Evolutionary conservation across 1,140 invertebrate genomes (phyloP), one percentile per base, ranked within the genome.

Genomic region (Mylabris phalerata): DNA sequence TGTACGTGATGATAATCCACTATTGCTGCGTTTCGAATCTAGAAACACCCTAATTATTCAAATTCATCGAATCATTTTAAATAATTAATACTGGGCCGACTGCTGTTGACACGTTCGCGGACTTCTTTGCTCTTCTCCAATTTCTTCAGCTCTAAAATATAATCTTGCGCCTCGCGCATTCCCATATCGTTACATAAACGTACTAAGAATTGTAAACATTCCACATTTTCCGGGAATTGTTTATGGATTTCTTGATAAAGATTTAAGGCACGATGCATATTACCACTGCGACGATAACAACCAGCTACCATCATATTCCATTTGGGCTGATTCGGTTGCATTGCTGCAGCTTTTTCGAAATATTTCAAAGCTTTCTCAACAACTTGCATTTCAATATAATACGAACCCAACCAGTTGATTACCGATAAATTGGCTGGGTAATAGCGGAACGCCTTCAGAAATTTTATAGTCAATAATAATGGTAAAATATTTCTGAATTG

Each of bases 321-420:
- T 71, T 90, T 88, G 0, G 89, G 85, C 70, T 93, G 84, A 63
- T 84, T 84, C 1, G 92, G 92, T 75, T 93, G 88, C 66, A 94
- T 84, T n/a, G 92, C 77, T 4, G 90, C 84, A 0, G 93, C 93
- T 71, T 86, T 84, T 74, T 95, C 88, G 73, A 95, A 95, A 74
- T 91, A 95, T 24, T 78, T 79, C 42, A 95, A 81, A 3, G 94
- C 92, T 76, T 94, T 94, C 72, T 97, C 94, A 42, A 89, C 84
- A 13, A 83, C 76, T 77, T 94, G 89, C 67, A 93, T 84, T 67
- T 94, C 90, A 54, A 95, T 87, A 68, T 92, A 94, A 73, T 96
- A 95, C 0, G 90, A 89, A 44, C 90, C 92, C 26, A 98, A 79
- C 85, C 93, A 97, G 71, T 94, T 89, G 56, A 97, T 90, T 0